phyloP scores from a whole-genome alignment of 1,140 invertebrate species.

The Heliconius hewitsoni region DNA sequence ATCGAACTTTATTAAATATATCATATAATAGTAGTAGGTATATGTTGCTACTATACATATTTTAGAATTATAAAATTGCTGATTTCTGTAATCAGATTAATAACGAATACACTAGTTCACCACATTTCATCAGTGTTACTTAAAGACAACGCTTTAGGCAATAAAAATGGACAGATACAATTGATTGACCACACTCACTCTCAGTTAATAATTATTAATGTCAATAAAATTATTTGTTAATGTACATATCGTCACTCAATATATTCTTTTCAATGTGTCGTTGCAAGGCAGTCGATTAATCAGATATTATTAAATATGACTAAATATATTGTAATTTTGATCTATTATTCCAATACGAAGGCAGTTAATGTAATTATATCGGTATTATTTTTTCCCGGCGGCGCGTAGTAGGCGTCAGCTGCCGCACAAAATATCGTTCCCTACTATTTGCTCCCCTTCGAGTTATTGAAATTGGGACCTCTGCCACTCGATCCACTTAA shows the following conservation, averaged over 20 bases:
- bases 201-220: too few species aligned
- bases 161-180: too few species aligned
- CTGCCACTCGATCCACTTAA: constrained; percentile 14
- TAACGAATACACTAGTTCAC: too few species aligned
- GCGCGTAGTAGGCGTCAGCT: constrained; percentile 32
- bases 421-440: constrained; percentile 23
- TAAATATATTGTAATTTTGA: neutral
- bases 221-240: too few species aligned
- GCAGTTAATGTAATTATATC: constrained; percentile 36
- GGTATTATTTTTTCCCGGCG: constrained; percentile 35
- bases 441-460: constrained; percentile 29
- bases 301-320: neutral
- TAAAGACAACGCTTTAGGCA: too few species aligned
- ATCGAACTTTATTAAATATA: neutral
- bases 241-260: neutral
- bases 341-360: constrained; percentile 3
- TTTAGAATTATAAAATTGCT: too few species aligned
- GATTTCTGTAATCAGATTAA: too few species aligned
- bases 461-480: constrained; percentile 27
- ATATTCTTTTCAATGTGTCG: neutral
- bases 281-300: neutral
- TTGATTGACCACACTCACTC: too few species aligned
- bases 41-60: too few species aligned
- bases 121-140: too few species aligned
- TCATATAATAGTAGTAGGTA: neutral